Percentiles rank a stretch among this genome's conserved stretches.
Evolutionary conservation across 2,113 vertebrate genomes (phyloP).

Genomic region (Ramphastos sulfuratus): DNA sequence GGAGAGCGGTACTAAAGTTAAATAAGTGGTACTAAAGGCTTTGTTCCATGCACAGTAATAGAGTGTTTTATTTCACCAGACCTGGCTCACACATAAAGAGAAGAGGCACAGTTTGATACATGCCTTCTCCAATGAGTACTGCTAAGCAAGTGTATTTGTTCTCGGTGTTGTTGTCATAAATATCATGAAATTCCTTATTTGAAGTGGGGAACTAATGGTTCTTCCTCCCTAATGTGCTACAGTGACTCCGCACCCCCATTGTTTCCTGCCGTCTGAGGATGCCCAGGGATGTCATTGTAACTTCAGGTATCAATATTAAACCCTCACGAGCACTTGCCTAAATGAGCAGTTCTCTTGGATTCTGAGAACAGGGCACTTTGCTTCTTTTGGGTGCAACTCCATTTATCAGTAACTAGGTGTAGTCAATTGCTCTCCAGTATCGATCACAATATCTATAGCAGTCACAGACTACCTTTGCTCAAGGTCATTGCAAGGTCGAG

Average conservation of each 20-base stretch:
- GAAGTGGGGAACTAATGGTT: conserved; percentile 79
- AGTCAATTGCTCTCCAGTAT: conserved; percentile 84
- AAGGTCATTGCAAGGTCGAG: conserved; percentile 85
- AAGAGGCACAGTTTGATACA: conserved; percentile 64
- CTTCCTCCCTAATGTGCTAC: conserved; percentile 71
- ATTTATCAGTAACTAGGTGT: conserved; percentile 85
- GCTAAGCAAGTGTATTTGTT: conserved; percentile 64
- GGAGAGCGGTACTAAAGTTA: conserved; percentile 68
- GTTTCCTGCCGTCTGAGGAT: conserved; percentile 75
- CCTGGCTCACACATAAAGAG: conserved; percentile 67
- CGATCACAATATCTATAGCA: conserved; percentile 88
- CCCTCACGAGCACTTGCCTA: conserved; percentile 77
- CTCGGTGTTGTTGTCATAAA: conserved; percentile 69
- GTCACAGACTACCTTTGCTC: conserved; percentile 81
- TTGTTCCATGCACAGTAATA: conserved; percentile 64
- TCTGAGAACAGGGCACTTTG: conserved; percentile 76
- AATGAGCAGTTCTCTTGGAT: conserved; percentile 82
- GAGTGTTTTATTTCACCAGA: conserved; percentile 72
- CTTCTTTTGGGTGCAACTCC: conserved; percentile 55
- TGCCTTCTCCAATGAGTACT: neutral
- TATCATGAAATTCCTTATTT: conserved; percentile 74
- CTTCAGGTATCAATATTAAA: conserved; percentile 82
- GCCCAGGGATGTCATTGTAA: conserved; percentile 80
- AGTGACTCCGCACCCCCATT: conserved; percentile 73
- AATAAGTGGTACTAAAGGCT: conserved; percentile 72